These are phyloP conservation scores for Sporophila hypoxantha DNA, from an alignment of 2,113 vertebrate species.

Conservation along the genomic window DNA sequence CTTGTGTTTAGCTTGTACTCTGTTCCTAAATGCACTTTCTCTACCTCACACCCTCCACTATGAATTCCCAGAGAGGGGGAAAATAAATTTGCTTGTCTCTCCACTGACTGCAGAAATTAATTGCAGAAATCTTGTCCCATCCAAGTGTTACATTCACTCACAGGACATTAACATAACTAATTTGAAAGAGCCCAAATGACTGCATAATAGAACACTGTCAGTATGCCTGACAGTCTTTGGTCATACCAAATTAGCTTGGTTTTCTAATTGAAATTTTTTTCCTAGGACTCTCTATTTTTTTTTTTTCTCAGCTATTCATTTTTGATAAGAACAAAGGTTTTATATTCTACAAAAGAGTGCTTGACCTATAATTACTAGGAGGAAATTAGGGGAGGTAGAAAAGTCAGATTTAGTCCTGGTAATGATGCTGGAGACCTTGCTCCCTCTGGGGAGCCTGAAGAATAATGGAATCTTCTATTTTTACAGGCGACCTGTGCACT, in stretches of 20 bases:
- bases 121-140: slow-evolving; percentile 99
- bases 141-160: slow-evolving; percentile 99
- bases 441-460: slow-evolving; percentile 88
- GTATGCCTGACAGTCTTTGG: slow-evolving; percentile 97
- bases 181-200: slow-evolving; percentile 99
- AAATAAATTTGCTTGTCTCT: slow-evolving; percentile 99
- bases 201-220: slow-evolving; percentile 99
- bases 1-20: slow-evolving; percentile 99
- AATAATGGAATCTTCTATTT: slow-evolving; percentile 99
- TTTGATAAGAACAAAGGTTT: slow-evolving; percentile 97
- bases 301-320: slow-evolving; percentile 71
- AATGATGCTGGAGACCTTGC: slow-evolving; percentile 99
- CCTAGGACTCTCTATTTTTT: slow-evolving; percentile 69
- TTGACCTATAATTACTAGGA: slow-evolving; percentile 99
- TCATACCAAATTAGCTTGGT: slow-evolving; percentile 99
- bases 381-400: slow-evolving; percentile 84
- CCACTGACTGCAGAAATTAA: slow-evolving; percentile 99
- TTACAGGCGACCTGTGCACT: slow-evolving; percentile 91
- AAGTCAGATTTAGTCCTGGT: slow-evolving; percentile 96
- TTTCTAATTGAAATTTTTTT: slow-evolving; percentile 98
- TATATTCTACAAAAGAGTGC: slow-evolving; percentile 97
- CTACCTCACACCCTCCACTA: slow-evolving; percentile 92
- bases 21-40: slow-evolving; percentile 95
- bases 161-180: slow-evolving; percentile 99
- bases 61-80: slow-evolving; percentile 98